These are phyloP conservation scores for Orthonevra nobilis DNA, from an alignment of 2,888 invertebrate species.

Conservation along the genomic window DNA sequence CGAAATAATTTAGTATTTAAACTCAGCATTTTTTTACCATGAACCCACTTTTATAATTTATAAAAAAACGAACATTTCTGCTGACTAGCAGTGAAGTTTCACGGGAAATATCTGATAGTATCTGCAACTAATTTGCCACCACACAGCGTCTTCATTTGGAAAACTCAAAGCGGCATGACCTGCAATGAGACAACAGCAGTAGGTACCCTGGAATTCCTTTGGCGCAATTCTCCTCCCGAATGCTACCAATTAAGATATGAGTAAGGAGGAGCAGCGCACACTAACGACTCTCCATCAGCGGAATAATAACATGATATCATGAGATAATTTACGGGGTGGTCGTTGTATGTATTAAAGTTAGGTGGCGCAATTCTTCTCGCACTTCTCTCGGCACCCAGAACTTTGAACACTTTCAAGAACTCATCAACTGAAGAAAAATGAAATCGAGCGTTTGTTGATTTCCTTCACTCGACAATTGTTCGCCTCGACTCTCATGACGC, in stretches of 20 bases:
- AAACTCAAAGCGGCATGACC: slow-evolving; percentile 17
- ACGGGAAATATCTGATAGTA: no score
- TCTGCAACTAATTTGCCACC: no score
- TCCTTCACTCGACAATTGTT: slow-evolving; percentile 31
- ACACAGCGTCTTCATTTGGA: no score
- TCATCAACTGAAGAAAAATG: slow-evolving; percentile 63
- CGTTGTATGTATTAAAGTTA: slow-evolving; percentile 7
- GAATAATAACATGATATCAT: slow-evolving; percentile 57
- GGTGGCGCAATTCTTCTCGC: background rate
- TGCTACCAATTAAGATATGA: slow-evolving; percentile 67
- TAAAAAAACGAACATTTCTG: no score
- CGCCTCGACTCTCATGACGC: background rate
- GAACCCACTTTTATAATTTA: no score
- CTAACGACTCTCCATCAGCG: slow-evolving; percentile 25
- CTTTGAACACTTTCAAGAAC: slow-evolving; percentile 60
- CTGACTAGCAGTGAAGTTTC: no score
- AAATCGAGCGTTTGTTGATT: slow-evolving; percentile 70
- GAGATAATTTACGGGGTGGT: slow-evolving; percentile 51
- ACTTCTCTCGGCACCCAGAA: slow-evolving; percentile 18
- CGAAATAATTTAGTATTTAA: no score
- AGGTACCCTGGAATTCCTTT: slow-evolving; percentile 15
- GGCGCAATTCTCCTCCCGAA: slow-evolving; percentile 39
- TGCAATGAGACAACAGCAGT: slow-evolving; percentile 16
- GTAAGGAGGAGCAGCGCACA: slow-evolving; percentile 38
- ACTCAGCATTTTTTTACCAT: no score